Evolutionary conservation across 2,888 invertebrate species (phyloP), one percentile per base, ranked within the genome.

Genomic region (Cyaniris semiargus): DNA sequence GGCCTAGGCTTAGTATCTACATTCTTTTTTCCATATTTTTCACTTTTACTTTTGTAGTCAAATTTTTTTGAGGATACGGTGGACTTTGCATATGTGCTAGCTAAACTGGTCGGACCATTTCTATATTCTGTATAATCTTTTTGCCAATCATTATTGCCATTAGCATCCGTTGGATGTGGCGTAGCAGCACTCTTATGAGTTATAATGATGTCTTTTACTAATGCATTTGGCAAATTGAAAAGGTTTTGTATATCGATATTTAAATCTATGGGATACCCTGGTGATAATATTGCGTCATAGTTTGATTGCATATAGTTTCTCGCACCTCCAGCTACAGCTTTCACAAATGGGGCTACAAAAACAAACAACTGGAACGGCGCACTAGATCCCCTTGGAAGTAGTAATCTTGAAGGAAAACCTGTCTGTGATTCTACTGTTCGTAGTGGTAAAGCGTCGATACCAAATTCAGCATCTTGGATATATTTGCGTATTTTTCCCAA

Each of bases 251-350:
- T 94, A 77, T 95, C 91, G 82, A 96, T 93, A 27, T 90, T 90
- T 80, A 96, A 95, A 85, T 97, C 97, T 85, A 97, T 94, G 56
- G 97, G 97, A 94, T 95, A 97, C n/a, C 96, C 96, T 82, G 83
- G 96, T 87, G 86, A 95, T 76, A 90, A 81, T 77, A 88, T 84
- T 23, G 87, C 89, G 15, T 83, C 82, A 34, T 84, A 82, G 81
- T 93, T 93, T n/a, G 94, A 84, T 90, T 94, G 84, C 58, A 84
- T 82, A 77, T 79, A 88, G 78, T 82, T 78, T 85, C 88, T 83
- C 94, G 95, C 80, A 31, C 88, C 85, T 70, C 81, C 82, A 10
- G 85, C 44, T 79, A 83, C 81, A 60, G 86, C 82, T 85, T 93
- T 88, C 81, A 94, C 83, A 81, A 83, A 93, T 75, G 96, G 95